Evolutionary conservation across 2,888 invertebrate species (phyloP).

Genomic region (Drosophila neotestacea): DNA sequence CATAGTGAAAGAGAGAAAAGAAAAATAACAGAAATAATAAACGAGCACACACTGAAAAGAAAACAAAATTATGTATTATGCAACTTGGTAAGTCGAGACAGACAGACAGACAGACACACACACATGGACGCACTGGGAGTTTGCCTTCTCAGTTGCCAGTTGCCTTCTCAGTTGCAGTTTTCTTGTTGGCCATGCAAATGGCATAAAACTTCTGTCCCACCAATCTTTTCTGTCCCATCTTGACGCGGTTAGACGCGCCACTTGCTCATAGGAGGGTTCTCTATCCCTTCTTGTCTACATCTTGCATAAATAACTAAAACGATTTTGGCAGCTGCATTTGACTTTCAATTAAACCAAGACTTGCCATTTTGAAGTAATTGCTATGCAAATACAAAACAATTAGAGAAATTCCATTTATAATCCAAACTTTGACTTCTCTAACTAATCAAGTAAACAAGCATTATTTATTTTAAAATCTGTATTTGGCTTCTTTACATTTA

Average conservation of each 20-base stretch:
- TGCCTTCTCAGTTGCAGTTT: constrained; percentile 61
- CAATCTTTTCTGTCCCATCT: background rate
- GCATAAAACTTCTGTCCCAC: constrained; percentile 39
- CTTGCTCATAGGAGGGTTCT: constrained; percentile 27
- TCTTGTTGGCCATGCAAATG: constrained; percentile 60
- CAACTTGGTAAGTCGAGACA: constrained; percentile 68
- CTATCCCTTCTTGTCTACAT: background rate
- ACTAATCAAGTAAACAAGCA: constrained; percentile 3
- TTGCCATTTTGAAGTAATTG: constrained; percentile 54
- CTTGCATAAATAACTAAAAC: constrained; percentile 58
- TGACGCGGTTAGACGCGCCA: constrained; percentile 46
- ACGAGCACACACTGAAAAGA: constrained; percentile 55
- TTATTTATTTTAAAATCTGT: background rate
- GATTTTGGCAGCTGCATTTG: constrained; percentile 61
- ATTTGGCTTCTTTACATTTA: background rate
- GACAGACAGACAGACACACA: constrained; percentile 32
- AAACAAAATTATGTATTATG: constrained; percentile 72
- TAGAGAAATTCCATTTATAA: constrained; percentile 18
- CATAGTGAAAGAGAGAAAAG: constrained; percentile 24
- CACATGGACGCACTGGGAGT: constrained; percentile 7
- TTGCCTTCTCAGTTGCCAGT: constrained; percentile 65
- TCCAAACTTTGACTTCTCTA: background rate
- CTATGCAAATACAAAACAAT: constrained; percentile 62
- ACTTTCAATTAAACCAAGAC: constrained; percentile 60
- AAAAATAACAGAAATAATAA: constrained; percentile 38